Conservation (phyloP, 2,797 vertebrate species). For the Sphaeramia orbicularis region DNA sequence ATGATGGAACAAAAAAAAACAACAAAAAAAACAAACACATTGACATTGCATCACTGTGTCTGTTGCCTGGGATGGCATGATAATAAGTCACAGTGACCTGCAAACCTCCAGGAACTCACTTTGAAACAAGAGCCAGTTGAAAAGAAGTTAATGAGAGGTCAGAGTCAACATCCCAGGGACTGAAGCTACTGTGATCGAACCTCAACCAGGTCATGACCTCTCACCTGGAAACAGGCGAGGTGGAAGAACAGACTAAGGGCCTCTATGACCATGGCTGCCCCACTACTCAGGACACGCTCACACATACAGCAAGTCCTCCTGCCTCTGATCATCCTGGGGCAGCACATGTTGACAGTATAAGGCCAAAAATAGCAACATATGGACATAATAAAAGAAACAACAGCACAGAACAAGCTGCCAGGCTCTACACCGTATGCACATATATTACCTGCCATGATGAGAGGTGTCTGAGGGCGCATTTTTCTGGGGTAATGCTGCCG, state of each 20-base stretch:
- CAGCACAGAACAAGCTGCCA: background rate
- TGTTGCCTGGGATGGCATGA: background rate
- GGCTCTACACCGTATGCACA: too few species aligned
- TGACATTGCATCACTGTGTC: background rate
- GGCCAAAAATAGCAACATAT: slow-evolving; percentile 26
- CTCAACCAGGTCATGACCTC: slow-evolving; percentile 57
- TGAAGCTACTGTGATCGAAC: slow-evolving; percentile 43
- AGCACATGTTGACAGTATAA: slow-evolving; percentile 66
- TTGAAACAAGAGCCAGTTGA: background rate
- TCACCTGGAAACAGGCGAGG: slow-evolving; percentile 98
- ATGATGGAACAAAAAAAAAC: background rate
- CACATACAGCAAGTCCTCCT: slow-evolving; percentile 93
- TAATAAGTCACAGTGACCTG: background rate
- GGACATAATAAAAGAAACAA: slow-evolving; percentile 1
- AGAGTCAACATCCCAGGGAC: background rate
- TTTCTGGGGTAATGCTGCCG: slow-evolving; percentile 59
- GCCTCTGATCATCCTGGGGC: slow-evolving; percentile 92
- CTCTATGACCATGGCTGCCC: slow-evolving; percentile 96
- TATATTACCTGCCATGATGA: slow-evolving; percentile 83
- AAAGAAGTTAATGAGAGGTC: background rate
- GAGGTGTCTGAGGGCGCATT: slow-evolving; percentile 32
- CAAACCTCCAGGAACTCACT: too few species aligned
- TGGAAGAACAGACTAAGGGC: slow-evolving; percentile 97
- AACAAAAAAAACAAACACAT: too few species aligned
- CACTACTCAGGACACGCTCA: slow-evolving; percentile 92